Base-by-base conservation (phyloP, 2,113 vertebrate species). In the Bettongia penicillata region DNA sequence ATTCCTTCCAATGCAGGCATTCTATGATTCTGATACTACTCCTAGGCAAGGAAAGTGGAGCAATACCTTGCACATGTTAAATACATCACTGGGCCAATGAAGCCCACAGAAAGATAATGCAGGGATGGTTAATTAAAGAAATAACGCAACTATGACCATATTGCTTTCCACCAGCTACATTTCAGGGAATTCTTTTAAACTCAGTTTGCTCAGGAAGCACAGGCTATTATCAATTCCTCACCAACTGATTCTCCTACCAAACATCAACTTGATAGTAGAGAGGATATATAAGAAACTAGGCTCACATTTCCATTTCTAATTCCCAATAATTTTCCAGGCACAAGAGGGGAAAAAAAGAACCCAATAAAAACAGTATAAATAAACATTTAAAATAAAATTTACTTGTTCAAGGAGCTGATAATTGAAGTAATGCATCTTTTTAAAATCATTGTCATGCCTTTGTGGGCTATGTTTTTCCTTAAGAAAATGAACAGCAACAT, bases 401-500 rank as follows among this genome's bases (percentile, higher is more conserved):
- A 91, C 91, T 90, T 94, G 93, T 28, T 90, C 51, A 97, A 96
- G 95, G n/a, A 3, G n/a, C 90, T 93, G 16, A 92, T 94, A n/a
- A 57, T 57, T 19, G 51, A 95, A 94, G 50, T 0, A 1, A 93
- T 90, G 52, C 95, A 28, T 92, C 94, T 97, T 97, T 97, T 84
- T 90, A 89, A 97, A 37, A 37, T 11, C 37, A 23, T 91, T 95
- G 37, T 96, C 22, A 55, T 37, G 96, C 4, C 5, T 97, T 96
- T 95, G 28, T 49, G 57, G 8, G 96, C 68, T 97, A 53, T 94
- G 97, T 92, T 95, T 92, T 28, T 47, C 19, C 8, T 25, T 93
- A 95, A 96, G 91, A 98, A 98, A 94, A 49, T 98, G 93, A 97
- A 90, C 26, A 94, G 90, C 93, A 96, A 93, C 93, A 97, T 96